Evolutionary conservation across 1,140 invertebrate genomes (phyloP), one percentile per base, ranked within the genome.

Genomic region (Nymphalis io): DNA sequence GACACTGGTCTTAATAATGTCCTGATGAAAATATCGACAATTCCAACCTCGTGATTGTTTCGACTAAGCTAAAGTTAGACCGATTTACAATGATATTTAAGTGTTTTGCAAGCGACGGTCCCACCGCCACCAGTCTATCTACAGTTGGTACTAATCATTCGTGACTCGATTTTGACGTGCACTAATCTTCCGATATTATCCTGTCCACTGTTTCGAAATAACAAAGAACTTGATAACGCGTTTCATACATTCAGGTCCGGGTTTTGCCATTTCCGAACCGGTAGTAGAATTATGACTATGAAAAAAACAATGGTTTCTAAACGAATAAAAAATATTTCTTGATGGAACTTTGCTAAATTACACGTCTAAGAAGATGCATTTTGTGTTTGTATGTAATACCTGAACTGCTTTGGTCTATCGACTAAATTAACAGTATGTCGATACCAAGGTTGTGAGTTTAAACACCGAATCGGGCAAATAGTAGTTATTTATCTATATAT

Each of bases 101-200:
- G 23, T 44, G 53, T 65, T 65, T 65, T 58, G 63, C 53, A 65
- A 65, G 23, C 10, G 38, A 18, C 48, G 11, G 27, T 33, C 27
- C 27, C 10, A 46, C 20, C 15, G 15, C n/a, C 38, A 44, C 63
- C 21, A 58, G 53, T 65, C 53, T 55, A 33, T 65, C 63, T 20
- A 55, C 63, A 27, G 63, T 20, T 65, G 39, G 12, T 58, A 3
- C 39, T 65, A 44, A 65, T 53, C 61, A 38, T 53, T 65, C 53
- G 63, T 65, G 63, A 65, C 20, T 65, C 16, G 39, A 27, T 10
- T 55, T 57, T 53, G 48, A 53, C 62, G 8, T 57, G 42, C 53
- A 40, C 18, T 58, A 40, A 65, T 65, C 63, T 65, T 65, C 63
- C n/a, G 21, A 65, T 44, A 65, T 65, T 65, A 65, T 65, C 63